A percentile compares a stretch with the other conserved stretches of the same genome.
Evolutionary conservation across 2,888 invertebrate species (phyloP).

Genomic region (Spisula solida): DNA sequence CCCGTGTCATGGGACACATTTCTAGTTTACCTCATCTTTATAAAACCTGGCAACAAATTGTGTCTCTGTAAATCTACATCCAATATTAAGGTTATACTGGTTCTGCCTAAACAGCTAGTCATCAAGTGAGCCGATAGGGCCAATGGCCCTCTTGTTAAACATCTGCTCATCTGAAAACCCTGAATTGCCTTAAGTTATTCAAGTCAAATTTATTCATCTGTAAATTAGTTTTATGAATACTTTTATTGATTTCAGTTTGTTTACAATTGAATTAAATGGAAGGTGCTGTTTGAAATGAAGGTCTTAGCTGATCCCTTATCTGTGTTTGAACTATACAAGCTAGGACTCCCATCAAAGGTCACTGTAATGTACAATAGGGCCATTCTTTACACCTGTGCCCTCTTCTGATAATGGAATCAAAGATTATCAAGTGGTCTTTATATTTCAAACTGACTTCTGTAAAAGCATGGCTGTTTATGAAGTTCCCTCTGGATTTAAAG

Average conservation of each 20-base stretch:
- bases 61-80: too few species aligned
- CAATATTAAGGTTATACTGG: too few species aligned
- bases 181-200: not conserved
- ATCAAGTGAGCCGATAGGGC: too few species aligned
- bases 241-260: not conserved
- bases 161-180: not conserved
- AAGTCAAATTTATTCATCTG: not conserved
- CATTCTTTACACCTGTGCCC: constrained; percentile 29
- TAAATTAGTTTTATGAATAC: not conserved
- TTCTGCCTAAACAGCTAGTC: too few species aligned
- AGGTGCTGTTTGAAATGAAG: not conserved
- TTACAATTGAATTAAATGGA: constrained; percentile 20
- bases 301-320: not conserved
- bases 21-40: too few species aligned
- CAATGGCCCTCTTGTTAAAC: too few species aligned
- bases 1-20: too few species aligned
- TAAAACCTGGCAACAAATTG: too few species aligned
- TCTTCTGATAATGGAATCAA: constrained; percentile 16
- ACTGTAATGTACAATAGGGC: not conserved
- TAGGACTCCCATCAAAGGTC: constrained; percentile 5
- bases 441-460: not conserved
- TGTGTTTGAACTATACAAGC: not conserved
- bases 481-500: not conserved
- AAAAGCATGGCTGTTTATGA: not conserved
- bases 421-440: not conserved